Evolutionary conservation across 2,888 invertebrate genomes (phyloP), one percentile per base, ranked within the genome.

Genomic region (Tenthredo notha): DNA sequence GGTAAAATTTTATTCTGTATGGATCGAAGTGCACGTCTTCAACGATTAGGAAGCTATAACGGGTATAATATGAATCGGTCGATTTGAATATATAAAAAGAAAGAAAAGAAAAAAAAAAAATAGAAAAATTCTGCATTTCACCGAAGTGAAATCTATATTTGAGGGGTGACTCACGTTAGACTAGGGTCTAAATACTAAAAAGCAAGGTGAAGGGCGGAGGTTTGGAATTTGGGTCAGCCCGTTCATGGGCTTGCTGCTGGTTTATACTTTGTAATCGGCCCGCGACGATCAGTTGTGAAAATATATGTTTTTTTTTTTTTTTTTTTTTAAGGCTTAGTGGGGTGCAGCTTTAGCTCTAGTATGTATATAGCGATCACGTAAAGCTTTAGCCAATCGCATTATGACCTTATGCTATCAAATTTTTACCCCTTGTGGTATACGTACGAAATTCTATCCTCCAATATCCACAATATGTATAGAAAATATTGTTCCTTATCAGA

Each of bases 131-230:
- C n/a, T 77, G 29, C 29, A 75, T 47, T 50, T 33, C 54, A 77
- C n/a, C 21, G 50, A 25, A 77, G 43, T 18, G 12, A n/a, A 77
- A 33, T n/a, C n/a, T 61, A 21, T 80, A 77, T 80, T 61, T 40
- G 21, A 80, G 80, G 80, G 80, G 61, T 80, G 80, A 80, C 37
- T 80, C 61, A 80, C 80, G 58, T 61, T 21, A 61, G 58, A 80
- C 21, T 61, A 37, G 40, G 25, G 12, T 50, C 18, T 29, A 50
- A 18, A 54, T 54, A 77, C 40, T 80, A 61, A 80, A 80, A 40
- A 80, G 80, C 80, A 80, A 80, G 80, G 80, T 80, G 80, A 80
- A 80, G 80, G 80, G 80, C 80, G 80, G 61, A 80, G 80, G 80
- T 37, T 18, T 61, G 80, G 80, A 80, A 80, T 80, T 80, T 80